A percentile compares a stretch with the other conserved stretches of the same genome.
Evolutionary conservation across 1,140 invertebrate species (phyloP).

Genomic region (Trichogramma pretiosum): DNA sequence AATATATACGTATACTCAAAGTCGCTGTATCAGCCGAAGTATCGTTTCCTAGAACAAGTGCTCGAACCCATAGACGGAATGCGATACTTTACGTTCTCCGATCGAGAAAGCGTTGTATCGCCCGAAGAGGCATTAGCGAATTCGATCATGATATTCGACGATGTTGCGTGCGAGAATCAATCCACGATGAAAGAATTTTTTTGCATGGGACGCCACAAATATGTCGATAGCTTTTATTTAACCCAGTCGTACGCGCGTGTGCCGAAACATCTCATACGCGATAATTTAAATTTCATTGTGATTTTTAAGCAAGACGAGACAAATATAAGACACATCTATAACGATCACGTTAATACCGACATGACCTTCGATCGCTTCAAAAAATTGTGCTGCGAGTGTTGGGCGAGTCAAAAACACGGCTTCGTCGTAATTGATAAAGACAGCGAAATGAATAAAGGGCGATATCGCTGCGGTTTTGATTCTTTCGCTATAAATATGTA

Average conservation of each 20-base stretch:
- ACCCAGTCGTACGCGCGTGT: slow-evolving; percentile 33
- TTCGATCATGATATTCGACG: slow-evolving; percentile 1
- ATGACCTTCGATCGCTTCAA: slow-evolving; percentile 30
- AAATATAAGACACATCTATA: slow-evolving; percentile 38
- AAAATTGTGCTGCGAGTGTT: slow-evolving; percentile 25
- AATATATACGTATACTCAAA: slow-evolving; percentile 4
- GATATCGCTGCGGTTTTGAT: not conserved
- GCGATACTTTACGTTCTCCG: not conserved
- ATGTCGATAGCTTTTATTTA: slow-evolving; percentile 32
- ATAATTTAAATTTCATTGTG: slow-evolving; percentile 37
- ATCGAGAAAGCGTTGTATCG: not conserved
- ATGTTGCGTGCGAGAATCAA: slow-evolving; percentile 29
- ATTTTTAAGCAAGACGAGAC: slow-evolving; percentile 39
- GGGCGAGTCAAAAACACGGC: slow-evolving; percentile 14
- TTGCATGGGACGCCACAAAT: slow-evolving; percentile 33
- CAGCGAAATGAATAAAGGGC: not conserved
- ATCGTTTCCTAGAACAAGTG: not conserved
- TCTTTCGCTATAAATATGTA: not conserved
- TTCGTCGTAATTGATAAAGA: slow-evolving; percentile 11
- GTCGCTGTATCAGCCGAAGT: slow-evolving; percentile 3
- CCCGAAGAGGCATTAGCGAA: not conserved
- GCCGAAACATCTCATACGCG: slow-evolving; percentile 38
- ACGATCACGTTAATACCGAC: slow-evolving; percentile 35
- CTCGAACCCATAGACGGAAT: not conserved
- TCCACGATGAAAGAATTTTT: slow-evolving; percentile 30